phyloP scores from a whole-genome alignment of 1,140 invertebrate species.

The Colletes gigas region DNA sequence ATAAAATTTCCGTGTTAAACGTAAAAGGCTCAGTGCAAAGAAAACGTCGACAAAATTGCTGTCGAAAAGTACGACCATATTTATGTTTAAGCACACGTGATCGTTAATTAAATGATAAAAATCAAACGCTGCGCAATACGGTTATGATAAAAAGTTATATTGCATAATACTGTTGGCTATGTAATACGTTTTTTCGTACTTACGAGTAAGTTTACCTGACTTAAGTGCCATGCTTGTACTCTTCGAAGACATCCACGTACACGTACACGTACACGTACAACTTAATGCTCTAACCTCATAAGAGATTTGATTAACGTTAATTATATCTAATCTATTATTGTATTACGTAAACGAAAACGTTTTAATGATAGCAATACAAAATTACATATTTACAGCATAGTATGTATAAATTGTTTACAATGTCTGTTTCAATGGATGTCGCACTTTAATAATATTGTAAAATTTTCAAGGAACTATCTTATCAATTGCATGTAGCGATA shows the following conservation, averaged over 20 bases:
- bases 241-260: slow-evolving; percentile 30
- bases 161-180: slow-evolving; percentile 47
- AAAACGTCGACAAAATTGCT: not conserved
- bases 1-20: not conserved
- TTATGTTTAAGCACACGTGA: slow-evolving; percentile 32
- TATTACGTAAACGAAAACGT: slow-evolving; percentile 11
- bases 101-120: slow-evolving; percentile 11
- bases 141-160: slow-evolving; percentile 31
- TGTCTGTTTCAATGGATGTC: slow-evolving; percentile 41
- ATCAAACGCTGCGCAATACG: slow-evolving; percentile 44
- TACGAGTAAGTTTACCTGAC: slow-evolving; percentile 57
- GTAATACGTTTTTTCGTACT: slow-evolving; percentile 55
- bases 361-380: slow-evolving; percentile 39
- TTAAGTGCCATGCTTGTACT: slow-evolving; percentile 63
- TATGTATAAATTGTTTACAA: slow-evolving; percentile 31
- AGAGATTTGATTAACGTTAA: slow-evolving; percentile 39
- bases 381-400: slow-evolving; percentile 19
- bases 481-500: slow-evolving; percentile 12
- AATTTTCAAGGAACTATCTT: slow-evolving; percentile 29
- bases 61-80: slow-evolving; percentile 36
- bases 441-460: slow-evolving; percentile 12
- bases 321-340: slow-evolving; percentile 30
- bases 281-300: slow-evolving; percentile 15
- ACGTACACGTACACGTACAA: not conserved
- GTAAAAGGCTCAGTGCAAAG: not conserved